Evolutionary conservation across 2,113 vertebrate genomes (phyloP).

Genomic region (Ceuthmochares aereus): DNA sequence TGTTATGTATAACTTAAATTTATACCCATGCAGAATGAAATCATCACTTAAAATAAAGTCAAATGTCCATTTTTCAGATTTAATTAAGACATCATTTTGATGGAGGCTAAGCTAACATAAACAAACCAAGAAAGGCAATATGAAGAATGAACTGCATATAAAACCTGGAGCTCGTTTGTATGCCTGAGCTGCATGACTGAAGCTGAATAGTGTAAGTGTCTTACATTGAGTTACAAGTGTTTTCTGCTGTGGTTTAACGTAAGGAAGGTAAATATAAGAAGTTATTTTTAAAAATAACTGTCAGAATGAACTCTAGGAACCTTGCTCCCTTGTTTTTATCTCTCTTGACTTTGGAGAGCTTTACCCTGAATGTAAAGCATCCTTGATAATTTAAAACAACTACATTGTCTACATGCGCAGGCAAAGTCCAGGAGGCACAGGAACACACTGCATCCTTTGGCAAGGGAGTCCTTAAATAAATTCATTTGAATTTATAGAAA

Average conservation of each 20-base stretch:
- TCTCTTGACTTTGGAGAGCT: background rate
- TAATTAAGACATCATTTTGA: slow-evolving; percentile 77
- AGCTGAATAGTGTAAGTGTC: slow-evolving; percentile 16
- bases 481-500: background rate
- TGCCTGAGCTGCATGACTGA: slow-evolving; percentile 27
- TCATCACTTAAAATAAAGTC: slow-evolving; percentile 70
- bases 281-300: slow-evolving; percentile 29
- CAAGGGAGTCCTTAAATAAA: background rate
- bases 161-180: slow-evolving; percentile 72
- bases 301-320: background rate
- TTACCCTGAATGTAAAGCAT: background rate
- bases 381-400: background rate
- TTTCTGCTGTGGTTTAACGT: slow-evolving; percentile 46
- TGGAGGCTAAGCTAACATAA: slow-evolving; percentile 66
- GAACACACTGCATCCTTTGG: fast-evolving
- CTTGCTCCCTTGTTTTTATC: background rate
- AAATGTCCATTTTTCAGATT: slow-evolving; percentile 75
- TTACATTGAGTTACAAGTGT: slow-evolving; percentile 35
- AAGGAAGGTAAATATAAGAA: slow-evolving; percentile 44
- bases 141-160: slow-evolving; percentile 70
- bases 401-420: fast-evolving
- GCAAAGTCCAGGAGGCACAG: background rate
- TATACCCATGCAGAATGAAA: slow-evolving; percentile 56
- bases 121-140: slow-evolving; percentile 62
- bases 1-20: slow-evolving; percentile 54